Base-by-base conservation (phyloP, 2,113 vertebrate genomes). In the Malurus alboscapulatus region DNA sequence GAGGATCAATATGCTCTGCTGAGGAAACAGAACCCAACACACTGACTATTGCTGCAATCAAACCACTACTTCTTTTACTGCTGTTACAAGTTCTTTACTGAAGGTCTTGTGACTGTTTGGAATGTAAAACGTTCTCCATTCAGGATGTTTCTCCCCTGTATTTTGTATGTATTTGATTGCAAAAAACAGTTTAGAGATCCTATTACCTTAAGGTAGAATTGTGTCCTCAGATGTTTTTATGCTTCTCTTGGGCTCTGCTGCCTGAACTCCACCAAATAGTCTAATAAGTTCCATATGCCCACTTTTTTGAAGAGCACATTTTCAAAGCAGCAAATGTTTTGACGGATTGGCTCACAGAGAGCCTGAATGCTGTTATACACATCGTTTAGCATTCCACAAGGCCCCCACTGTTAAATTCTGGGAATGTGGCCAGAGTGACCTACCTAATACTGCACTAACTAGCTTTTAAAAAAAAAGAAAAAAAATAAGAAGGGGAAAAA, bases 361-460 rank as follows among this genome's bases (percentile, higher is more conserved):
- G 97, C 92, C 89, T 95, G 97, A 98, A 98, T 97, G 95, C 97
- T 97, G 97, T 98, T 98, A 98, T 97, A 98, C 97, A 98, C 98
- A 97, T 98, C 97, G 91, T 98, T 98, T 98, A 98, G 97, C 98
- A 98, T 98, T 98, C 97, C 98, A 98, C 98, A 98, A 98, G 98
- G 98, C 98, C 96, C 96, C 97, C 98, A 98, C 98, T 98, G 98
- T 98, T 98, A 97, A 96, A 97, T 97, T 98, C 98, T 98, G 98
- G 98, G 98, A 98, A 98, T 66, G 53, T 67, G 45, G 98, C 98
- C 98, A 98, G 96, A 95, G 88, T 88, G 95, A 95, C 97, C 96
- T 98, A 98, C 97, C 98, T 98, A 98, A 97, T 95, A 95, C 97
- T 95, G 93, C 86, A 96, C 94, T 93, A 97, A 97, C 97, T 97